A percentile compares a stretch with the other conserved stretches of the same genome.
Conservation (phyloP, 2,113 vertebrate genomes). For the Cervus canadensis region DNA sequence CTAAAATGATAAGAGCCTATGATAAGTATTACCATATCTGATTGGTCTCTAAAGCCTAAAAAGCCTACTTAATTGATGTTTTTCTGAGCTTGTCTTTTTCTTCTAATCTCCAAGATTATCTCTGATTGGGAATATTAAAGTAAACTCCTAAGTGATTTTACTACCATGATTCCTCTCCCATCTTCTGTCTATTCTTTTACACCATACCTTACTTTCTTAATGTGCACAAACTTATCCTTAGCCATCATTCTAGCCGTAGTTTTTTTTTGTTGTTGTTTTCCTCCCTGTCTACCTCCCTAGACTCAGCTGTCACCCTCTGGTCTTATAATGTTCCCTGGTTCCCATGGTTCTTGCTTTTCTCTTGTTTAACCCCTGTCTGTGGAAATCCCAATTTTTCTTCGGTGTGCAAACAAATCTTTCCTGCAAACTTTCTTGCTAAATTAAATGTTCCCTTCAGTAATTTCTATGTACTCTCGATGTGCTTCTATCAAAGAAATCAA, state of each 20-base stretch:
- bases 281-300: neutral
- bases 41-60: neutral
- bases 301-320: neutral
- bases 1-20: neutral
- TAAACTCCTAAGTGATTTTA: neutral
- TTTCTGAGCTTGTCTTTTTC: neutral
- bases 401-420: neutral
- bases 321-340: neutral
- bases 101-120: neutral
- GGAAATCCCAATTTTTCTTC: neutral
- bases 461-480: neutral
- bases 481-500: neutral
- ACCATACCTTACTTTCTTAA: neutral
- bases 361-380: neutral
- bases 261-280: neutral
- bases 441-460: neutral
- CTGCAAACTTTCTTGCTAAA: neutral
- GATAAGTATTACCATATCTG: neutral
- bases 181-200: neutral
- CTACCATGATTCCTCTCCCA: neutral
- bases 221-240: neutral
- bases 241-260: neutral
- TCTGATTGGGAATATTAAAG: neutral
- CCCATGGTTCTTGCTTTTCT: neutral
- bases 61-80: neutral